Evolutionary conservation across 2,888 invertebrate genomes (phyloP).

Genomic region (Neuroscelio doddi): DNA sequence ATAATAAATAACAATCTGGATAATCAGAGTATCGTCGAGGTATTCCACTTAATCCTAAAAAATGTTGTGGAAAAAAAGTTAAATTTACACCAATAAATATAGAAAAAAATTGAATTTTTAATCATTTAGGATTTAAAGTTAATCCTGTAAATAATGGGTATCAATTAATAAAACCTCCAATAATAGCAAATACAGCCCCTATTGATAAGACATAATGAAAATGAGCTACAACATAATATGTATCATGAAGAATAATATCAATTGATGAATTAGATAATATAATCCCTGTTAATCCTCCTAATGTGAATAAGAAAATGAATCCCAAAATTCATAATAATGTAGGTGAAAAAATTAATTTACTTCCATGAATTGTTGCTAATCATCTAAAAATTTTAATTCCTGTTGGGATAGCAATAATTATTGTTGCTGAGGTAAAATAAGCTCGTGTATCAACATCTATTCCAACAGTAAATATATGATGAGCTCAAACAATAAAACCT

Average conservation of each 20-base stretch:
- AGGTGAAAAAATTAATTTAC: too few species aligned
- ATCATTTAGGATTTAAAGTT: conserved; percentile 75
- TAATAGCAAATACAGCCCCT: conserved; percentile 86
- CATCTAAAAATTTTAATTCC: too few species aligned
- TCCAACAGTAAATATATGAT: too few species aligned
- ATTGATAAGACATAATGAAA: conserved; percentile 88
- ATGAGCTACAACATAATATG: conserved; percentile 89
- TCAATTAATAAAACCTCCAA: conserved; percentile 83
- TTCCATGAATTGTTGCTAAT: too few species aligned
- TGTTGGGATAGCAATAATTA: too few species aligned
- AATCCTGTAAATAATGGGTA: conserved; percentile 86
- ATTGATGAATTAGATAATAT: conserved; percentile 83
- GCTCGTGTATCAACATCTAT: too few species aligned
- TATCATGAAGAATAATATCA: conserved; percentile 85
- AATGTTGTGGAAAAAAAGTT: conserved; percentile 87
- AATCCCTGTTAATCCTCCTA: conserved; percentile 59
- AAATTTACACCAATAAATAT: conserved; percentile 86
- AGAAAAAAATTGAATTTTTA: conserved; percentile 81
- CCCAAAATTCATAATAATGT: too few species aligned
- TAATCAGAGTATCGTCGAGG: conserved; percentile 86
- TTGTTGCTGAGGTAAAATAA: too few species aligned
- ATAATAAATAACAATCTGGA: conserved; percentile 78
- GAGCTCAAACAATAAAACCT: too few species aligned
- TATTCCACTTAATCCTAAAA: conserved; percentile 80
- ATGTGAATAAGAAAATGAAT: too few species aligned